A percentile compares a stretch with the other conserved stretches of the same genome.
These are phyloP conservation scores for Zenarchopterus dispar DNA, from an alignment of 2,797 vertebrate genomes.

Conservation along the genomic window DNA sequence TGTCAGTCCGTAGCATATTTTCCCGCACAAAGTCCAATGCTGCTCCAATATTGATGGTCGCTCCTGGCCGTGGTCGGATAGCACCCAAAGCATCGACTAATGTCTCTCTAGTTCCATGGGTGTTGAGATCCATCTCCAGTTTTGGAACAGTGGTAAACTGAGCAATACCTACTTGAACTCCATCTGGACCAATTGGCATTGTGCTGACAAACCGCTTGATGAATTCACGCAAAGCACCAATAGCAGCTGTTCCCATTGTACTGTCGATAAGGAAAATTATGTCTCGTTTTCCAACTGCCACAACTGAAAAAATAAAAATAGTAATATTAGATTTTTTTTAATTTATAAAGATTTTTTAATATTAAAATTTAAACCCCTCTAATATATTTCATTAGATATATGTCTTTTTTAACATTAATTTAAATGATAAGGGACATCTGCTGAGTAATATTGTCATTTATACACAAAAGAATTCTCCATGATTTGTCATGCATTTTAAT, in stretches of 20 bases:
- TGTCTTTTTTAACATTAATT: too few species aligned
- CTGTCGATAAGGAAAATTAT: conserved; percentile 96
- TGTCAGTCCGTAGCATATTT: conserved; percentile 83
- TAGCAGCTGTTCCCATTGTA: conserved; percentile 80
- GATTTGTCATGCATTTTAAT: too few species aligned
- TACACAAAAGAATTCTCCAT: too few species aligned
- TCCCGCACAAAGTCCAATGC: conserved; percentile 88
- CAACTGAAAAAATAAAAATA: conserved; percentile 78
- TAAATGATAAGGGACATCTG: too few species aligned
- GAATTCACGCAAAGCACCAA: conserved; percentile 87
- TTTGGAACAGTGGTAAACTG: conserved; percentile 83
- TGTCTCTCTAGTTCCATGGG: conserved; percentile 74
- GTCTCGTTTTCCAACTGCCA: conserved; percentile 90
- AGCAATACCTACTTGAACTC: conserved; percentile 89
- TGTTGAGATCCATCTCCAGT: conserved; percentile 89
- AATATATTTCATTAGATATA: background rate
- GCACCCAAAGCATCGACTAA: conserved; percentile 70
- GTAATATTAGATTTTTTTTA: too few species aligned
- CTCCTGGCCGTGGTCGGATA: conserved; percentile 78
- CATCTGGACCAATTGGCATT: conserved; percentile 89
- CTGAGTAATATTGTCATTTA: too few species aligned
- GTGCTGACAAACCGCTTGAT: conserved; percentile 84
- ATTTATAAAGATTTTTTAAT: background rate
- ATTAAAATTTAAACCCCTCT: background rate
- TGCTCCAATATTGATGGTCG: conserved; percentile 84